Base-by-base conservation (phyloP, 2,113 vertebrate species). In the Atherinomorus stipes region DNA sequence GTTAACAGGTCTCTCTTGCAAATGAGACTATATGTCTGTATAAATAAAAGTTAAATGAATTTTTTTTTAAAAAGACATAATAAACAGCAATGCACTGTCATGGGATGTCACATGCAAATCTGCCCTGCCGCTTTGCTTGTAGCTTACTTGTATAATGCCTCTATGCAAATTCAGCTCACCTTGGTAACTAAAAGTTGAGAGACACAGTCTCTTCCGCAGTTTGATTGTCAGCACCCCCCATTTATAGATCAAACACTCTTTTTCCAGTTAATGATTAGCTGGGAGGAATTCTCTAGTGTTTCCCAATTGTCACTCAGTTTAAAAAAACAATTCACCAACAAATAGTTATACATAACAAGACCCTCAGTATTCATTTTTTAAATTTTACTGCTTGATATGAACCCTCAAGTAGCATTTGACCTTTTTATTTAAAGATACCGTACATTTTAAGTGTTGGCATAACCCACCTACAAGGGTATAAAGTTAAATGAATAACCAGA, bases 401-500 rank as follows among this genome's bases (percentile, higher is more conserved):
- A 31, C 16, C 45, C 13, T 1, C 11, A 28, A 26, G 12, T 7
- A 2, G 42, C 11, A 13, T 2, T 49, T 50, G n/a, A 7, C 21
- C 4, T 12, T 0, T 4, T 10, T 0, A 28, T n/a, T 26, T 58
- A 1, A 28, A 12, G 23, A 34, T 34, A 7, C 9, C 8, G 9
- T 34, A 34, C 31, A 34, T 34, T 8, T 34, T 9, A 34, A 34
- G 31, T 25, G 34, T 21, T 47, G n/a, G 8, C 0, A 4, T 19
- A n/a, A 21, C 8, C 37, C 23, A 50, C 25, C 10, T 19, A 75
- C 3, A 19, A 23, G 22, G 28, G 12, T 28, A 71, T 51, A 63
- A 72, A 81, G 71, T 75, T 72, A 60, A 88, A 88, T 89, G 23
- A 85, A 59, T 85, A 85, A 85, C 84, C 76, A 85, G 42, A 25